Conservation (phyloP, 37 sponge, comb jelly and placozoan genomes). For the Aphrocallistes beatrix region DNA sequence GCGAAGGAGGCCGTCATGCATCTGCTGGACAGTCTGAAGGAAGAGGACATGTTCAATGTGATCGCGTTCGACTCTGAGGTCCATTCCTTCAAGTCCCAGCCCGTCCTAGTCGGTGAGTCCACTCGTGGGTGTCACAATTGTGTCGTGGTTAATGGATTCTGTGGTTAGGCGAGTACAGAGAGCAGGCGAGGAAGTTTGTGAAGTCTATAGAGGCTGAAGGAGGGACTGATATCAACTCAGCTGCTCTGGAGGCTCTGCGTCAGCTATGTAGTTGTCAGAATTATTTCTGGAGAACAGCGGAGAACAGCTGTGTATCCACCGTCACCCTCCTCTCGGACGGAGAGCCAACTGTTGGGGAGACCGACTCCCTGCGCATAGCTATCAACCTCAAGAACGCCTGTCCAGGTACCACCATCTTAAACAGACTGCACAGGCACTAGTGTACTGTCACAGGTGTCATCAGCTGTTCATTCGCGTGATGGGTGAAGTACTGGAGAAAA, state of each 20-base stretch:
- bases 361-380: background rate
- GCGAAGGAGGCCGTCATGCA: background rate
- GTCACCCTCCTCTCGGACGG: background rate
- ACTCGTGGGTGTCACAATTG: background rate
- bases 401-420: too few relatives aligned
- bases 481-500: too few relatives aligned
- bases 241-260: background rate
- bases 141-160: background rate
- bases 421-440: too few relatives aligned
- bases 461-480: too few relatives aligned
- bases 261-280: background rate
- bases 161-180: background rate
- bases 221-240: background rate
- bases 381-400: background rate
- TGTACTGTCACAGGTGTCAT: too few relatives aligned
- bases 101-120: background rate
- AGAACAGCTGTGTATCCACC: background rate
- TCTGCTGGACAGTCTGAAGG: background rate
- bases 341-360: background rate
- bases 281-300: too few relatives aligned
- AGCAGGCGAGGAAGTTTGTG: background rate
- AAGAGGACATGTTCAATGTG: background rate
- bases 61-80: background rate
- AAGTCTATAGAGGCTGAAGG: background rate
- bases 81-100: background rate